These are phyloP conservation scores for Poecilia gillii DNA, from an alignment of 2,797 vertebrate genomes.

Conservation along the genomic window DNA sequence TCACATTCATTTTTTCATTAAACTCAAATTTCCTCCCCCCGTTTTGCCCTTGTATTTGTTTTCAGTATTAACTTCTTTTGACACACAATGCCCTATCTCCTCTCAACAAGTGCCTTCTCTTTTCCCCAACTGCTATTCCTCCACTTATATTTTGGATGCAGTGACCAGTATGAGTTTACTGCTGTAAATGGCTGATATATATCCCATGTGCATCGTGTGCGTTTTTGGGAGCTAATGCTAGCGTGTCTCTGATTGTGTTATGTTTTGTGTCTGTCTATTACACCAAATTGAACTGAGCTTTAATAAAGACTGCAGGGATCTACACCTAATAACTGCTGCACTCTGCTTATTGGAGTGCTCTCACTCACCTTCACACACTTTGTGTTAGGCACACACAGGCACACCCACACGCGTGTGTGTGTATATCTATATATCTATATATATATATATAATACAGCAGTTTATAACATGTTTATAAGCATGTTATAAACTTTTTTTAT, in stretches of 20 bases:
- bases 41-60: background rate
- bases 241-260: slow-evolving; percentile 33
- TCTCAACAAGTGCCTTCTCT: background rate
- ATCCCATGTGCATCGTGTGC: background rate
- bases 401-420: background rate
- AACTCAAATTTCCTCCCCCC: background rate
- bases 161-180: slow-evolving; percentile 15
- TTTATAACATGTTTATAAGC: no score
- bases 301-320: slow-evolving; percentile 71
- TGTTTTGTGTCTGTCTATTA: slow-evolving; percentile 57
- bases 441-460: no score
- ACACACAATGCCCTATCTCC: background rate
- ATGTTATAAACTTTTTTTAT: background rate
- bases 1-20: slow-evolving; percentile 15
- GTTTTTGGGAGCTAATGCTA: slow-evolving; percentile 17
- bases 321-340: slow-evolving; percentile 74
- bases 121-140: slow-evolving; percentile 1
- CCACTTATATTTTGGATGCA: background rate
- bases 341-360: slow-evolving; percentile 73
- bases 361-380: slow-evolving; percentile 52
- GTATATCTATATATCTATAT: no score
- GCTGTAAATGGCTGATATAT: slow-evolving; percentile 3
- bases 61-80: slow-evolving; percentile 1
- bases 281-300: slow-evolving; percentile 60
- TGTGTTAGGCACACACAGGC: slow-evolving; percentile 14